Evolutionary conservation across 2,888 invertebrate species (phyloP).

Genomic region (Scelioninae gen. 2): DNA sequence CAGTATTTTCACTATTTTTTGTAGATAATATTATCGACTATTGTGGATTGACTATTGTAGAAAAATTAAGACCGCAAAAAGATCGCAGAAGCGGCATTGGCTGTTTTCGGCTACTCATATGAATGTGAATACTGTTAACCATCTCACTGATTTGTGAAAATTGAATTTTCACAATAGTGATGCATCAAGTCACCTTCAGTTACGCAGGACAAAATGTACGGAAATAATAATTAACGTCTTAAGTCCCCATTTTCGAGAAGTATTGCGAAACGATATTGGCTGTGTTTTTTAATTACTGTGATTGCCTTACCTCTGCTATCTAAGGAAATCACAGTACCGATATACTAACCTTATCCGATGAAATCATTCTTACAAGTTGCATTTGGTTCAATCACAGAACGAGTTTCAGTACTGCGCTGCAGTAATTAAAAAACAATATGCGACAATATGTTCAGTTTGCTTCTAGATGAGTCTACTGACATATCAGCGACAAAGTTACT

Average conservation of each 20-base stretch:
- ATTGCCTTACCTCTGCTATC: no score
- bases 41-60: no score
- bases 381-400: no score
- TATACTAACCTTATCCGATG: no score
- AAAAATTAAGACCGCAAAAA: not conserved
- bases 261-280: slow-evolving; percentile 45
- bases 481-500: slow-evolving; percentile 58
- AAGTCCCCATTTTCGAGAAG: slow-evolving; percentile 32
- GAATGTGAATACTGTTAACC: slow-evolving; percentile 8
- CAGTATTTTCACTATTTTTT: no score
- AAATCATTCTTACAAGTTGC: no score
- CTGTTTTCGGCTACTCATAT: slow-evolving; percentile 4
- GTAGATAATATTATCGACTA: no score
- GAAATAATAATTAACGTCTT: slow-evolving; percentile 36
- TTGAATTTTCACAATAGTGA: not conserved
- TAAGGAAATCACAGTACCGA: no score
- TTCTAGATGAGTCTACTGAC: slow-evolving; percentile 64
- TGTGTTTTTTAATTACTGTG: no score
- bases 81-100: slow-evolving; percentile 2
- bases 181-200: not conserved
- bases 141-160: slow-evolving; percentile 7
- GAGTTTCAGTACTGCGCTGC: no score
- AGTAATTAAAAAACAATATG: no score
- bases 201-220: slow-evolving; percentile 14
- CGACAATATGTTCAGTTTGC: slow-evolving; percentile 53